Percentiles rank a stretch among this genome's conserved stretches.
phyloP scores from a whole-genome alignment of 2,888 invertebrate species.

The Exocentrus adspersus region DNA sequence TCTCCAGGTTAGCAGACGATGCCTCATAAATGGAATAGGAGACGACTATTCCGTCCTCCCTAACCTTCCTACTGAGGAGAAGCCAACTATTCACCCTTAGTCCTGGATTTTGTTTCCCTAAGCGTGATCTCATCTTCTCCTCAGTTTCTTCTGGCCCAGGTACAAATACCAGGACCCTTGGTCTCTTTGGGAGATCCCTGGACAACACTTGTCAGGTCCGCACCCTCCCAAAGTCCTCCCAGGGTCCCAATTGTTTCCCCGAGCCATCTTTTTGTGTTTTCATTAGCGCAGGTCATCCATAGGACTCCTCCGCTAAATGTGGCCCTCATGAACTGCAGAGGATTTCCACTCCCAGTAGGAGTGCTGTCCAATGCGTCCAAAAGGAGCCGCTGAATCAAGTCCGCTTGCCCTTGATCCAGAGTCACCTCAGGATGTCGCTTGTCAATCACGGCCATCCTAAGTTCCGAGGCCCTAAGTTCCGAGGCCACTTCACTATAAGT shows the following conservation, averaged over 20 bases:
- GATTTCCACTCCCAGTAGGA: constrained; percentile 5
- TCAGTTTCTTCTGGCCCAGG: constrained; percentile 3
- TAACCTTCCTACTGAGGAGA: too few species aligned
- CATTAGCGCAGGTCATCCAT: constrained; percentile 21
- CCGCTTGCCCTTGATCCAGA: constrained; percentile 8
- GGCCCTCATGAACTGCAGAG: constrained; percentile 14
- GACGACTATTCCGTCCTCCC: too few species aligned
- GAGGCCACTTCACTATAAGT: not conserved
- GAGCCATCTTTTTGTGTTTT: not conserved
- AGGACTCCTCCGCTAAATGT: constrained; percentile 15
- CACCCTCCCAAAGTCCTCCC: too few species aligned
- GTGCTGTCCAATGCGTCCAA: not conserved
- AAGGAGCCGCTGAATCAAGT: not conserved
- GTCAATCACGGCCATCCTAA: constrained; percentile 11
- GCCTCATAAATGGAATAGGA: too few species aligned
- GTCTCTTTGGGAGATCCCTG: too few species aligned
- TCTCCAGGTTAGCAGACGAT: too few species aligned
- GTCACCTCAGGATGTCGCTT: constrained; percentile 11
- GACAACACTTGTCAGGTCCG: too few species aligned
- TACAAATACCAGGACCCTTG: not conserved
- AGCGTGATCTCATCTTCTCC: not conserved
- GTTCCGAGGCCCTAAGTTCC: too few species aligned
- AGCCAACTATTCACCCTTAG: not conserved
- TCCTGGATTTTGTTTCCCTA: constrained; percentile 5
- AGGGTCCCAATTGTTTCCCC: too few species aligned